These are phyloP conservation scores for Cyclopterus lumpus DNA, from an alignment of 2,797 vertebrate species.

Conservation along the genomic window DNA sequence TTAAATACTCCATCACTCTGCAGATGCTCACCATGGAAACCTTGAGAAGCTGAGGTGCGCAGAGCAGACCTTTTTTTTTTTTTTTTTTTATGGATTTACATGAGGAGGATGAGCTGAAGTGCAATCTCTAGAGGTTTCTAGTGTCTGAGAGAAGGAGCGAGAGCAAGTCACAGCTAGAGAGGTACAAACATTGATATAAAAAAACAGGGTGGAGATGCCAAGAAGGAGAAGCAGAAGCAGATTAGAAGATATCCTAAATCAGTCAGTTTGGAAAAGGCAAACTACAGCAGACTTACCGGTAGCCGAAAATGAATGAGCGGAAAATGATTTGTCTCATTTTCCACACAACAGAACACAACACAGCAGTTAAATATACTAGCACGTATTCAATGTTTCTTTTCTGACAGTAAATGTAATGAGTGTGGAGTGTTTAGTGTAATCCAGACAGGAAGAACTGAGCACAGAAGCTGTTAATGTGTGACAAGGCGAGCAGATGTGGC, in stretches of 20 bases:
- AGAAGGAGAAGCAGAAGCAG: slow-evolving; percentile 1
- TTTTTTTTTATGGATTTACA: slow-evolving; percentile 32
- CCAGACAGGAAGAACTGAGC: not conserved
- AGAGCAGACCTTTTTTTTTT: not conserved
- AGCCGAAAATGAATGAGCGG: not conserved
- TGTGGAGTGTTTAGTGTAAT: not conserved
- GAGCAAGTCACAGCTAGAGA: slow-evolving; percentile 9
- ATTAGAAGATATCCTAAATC: not conserved
- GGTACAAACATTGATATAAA: slow-evolving; percentile 25
- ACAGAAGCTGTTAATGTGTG: not conserved
- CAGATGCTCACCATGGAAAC: slow-evolving; percentile 10
- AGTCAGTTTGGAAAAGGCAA: slow-evolving; percentile 20
- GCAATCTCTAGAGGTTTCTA: slow-evolving; percentile 44
- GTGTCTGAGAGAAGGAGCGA: slow-evolving; percentile 18
- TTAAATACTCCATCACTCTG: not conserved
- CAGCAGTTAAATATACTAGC: not conserved
- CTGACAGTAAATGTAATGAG: not conserved
- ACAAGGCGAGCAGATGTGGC: not conserved
- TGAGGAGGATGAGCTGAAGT: slow-evolving; percentile 29
- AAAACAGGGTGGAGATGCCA: slow-evolving; percentile 16
- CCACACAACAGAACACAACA: not conserved
- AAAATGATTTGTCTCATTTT: not conserved
- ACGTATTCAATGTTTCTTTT: not conserved
- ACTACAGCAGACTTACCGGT: not conserved
- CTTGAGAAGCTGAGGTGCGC: not conserved